Conservation (phyloP, 2,888 invertebrate species). For the Andrena hattorfiana region DNA sequence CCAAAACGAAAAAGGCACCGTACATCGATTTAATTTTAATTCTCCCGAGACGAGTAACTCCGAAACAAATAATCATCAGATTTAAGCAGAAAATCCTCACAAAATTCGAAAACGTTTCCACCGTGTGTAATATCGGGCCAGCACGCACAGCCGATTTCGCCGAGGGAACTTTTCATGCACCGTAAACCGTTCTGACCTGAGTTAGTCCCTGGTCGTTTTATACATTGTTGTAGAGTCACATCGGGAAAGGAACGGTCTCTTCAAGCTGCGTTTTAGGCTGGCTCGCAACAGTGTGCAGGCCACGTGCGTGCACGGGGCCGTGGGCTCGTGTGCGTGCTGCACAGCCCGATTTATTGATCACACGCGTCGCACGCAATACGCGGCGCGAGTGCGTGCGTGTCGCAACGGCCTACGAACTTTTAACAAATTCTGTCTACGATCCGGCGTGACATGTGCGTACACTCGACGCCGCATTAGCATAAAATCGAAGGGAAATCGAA, state of each 20-base stretch:
- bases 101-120: not conserved
- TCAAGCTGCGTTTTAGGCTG: constrained; percentile 57
- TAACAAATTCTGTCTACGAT: constrained; percentile 61
- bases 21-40: too few species aligned
- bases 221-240: constrained; percentile 21
- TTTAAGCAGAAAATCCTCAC: too few species aligned
- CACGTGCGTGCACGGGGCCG: constrained; percentile 31
- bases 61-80: too few species aligned
- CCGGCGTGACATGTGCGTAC: constrained; percentile 47
- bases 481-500: constrained; percentile 34
- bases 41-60: too few species aligned
- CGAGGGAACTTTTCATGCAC: constrained; percentile 24
- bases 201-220: constrained; percentile 22
- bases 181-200: constrained; percentile 33
- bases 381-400: constrained; percentile 69
- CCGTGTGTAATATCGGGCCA: not conserved
- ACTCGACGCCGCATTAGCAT: constrained; percentile 45
- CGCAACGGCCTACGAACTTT: constrained; percentile 56
- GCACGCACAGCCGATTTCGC: not conserved
- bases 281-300: constrained; percentile 34
- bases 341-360: constrained; percentile 84
- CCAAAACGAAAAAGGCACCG: too few species aligned
- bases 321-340: constrained; percentile 69
- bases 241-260: constrained; percentile 20
- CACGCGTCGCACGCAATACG: constrained; percentile 79